phyloP scores from a whole-genome alignment of 2,797 vertebrate genomes.

The Typhlichthys eigenmanni region DNA sequence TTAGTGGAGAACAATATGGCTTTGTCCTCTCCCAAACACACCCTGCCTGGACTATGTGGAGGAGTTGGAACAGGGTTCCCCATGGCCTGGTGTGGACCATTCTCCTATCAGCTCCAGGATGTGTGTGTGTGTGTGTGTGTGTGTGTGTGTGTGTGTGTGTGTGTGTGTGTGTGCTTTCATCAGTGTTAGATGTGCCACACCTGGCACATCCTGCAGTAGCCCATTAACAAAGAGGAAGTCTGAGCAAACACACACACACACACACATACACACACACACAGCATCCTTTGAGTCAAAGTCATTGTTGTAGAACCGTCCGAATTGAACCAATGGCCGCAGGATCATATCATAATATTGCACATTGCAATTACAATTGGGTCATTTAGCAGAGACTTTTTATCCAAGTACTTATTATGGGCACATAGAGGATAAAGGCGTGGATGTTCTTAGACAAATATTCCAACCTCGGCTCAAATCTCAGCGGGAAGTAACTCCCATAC shows the following conservation, averaged over 20 bases:
- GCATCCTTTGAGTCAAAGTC: too few relatives aligned
- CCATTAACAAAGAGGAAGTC: conserved; percentile 43
- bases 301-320: too few relatives aligned
- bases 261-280: conserved; percentile 8
- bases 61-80: not conserved
- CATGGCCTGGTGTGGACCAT: not conserved
- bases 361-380: too few relatives aligned
- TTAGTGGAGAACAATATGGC: conserved; percentile 22
- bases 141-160: not conserved
- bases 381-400: too few relatives aligned
- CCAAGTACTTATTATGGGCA: too few relatives aligned
- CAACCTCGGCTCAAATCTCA: too few relatives aligned
- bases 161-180: not conserved
- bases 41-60: not conserved
- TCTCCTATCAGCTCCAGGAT: not conserved
- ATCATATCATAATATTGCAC: too few relatives aligned
- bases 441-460: too few relatives aligned
- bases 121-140: not conserved
- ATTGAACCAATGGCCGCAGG: too few relatives aligned
- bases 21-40: conserved; percentile 5
- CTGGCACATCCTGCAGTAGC: conserved; percentile 35
- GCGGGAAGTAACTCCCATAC: too few relatives aligned
- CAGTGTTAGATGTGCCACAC: conserved; percentile 26
- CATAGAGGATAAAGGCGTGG: too few relatives aligned
- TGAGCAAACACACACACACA: conserved; percentile 4